Evolutionary conservation across 2,797 vertebrate species (phyloP), one percentile per base, ranked within the genome.

Genomic region (Neoniphon sammara): DNA sequence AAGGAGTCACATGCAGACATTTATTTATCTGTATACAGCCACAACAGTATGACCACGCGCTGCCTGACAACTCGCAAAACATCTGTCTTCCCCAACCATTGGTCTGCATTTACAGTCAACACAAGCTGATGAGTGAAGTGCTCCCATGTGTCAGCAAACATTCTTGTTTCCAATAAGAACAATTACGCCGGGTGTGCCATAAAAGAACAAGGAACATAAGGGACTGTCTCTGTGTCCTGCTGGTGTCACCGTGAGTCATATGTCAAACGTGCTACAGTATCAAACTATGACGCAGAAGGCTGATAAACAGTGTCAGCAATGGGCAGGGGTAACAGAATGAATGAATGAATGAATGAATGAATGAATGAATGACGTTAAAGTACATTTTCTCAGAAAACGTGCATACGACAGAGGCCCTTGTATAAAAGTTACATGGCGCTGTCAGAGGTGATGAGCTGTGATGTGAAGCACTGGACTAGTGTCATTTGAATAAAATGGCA

Each of bases 21-120:
- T 85, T 87, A 87, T 85, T 82, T 87, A 80, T 85, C 54, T 93
- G 88, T 92, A 56, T 90, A 75, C 66, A 84, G 75, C 66, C 86
- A 89, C 78, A 91, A 92, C 89, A 90, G 71, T 46, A 7, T 36
- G 42, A 81, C 81, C n/a, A 14, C 8, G 10, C 5, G 2, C 62
- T 49, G 31, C 73, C 8, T 55, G 73, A 67, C 70, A 20, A 60
- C 68, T 60, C 63, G 23, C 44, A 62, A 80, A 34, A 7, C 81
- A 80, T 68, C 78, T 27, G 53, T 80, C 67, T 25, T 61, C 57
- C 47, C 31, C n/a, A 34, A 63, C 46, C 75, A 64, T 57, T 66
- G 5, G 12, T 82, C 57, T 80, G 42, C 53, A 88, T 93, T 93
- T 93, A 93, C 89, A 88, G 91, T 92, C 90, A 93, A 91, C 88